Percentiles rank a stretch among this genome's conserved stretches.
These are phyloP conservation scores for Trachelus iudaicus DNA, from an alignment of 2,888 invertebrate genomes.

Conservation along the genomic window DNA sequence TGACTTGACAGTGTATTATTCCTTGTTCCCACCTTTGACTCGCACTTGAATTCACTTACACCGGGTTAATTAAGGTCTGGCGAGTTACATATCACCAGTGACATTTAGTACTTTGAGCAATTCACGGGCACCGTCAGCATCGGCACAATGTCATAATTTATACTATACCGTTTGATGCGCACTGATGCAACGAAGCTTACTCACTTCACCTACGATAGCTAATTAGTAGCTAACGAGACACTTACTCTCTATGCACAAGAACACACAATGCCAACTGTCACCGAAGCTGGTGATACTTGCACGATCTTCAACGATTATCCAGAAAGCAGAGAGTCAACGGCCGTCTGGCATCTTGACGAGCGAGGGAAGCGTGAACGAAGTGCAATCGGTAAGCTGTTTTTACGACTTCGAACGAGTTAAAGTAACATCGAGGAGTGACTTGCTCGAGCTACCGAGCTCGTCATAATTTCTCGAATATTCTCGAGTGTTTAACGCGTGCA, in stretches of 20 bases:
- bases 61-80: neutral
- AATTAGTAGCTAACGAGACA: neutral
- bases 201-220: neutral
- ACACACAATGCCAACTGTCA: neutral
- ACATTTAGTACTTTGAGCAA: neutral
- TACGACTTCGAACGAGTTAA: neutral
- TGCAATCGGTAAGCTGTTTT: neutral
- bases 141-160: neutral
- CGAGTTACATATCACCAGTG: neutral
- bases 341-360: neutral
- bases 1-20: slow-evolving; percentile 2
- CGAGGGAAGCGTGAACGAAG: neutral
- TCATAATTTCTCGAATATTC: neutral
- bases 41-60: neutral
- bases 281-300: neutral
- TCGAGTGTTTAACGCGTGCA: neutral
- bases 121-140: neutral
- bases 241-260: neutral
- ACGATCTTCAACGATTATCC: neutral
- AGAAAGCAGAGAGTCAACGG: neutral
- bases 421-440: neutral
- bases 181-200: neutral
- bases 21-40: neutral
- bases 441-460: neutral
- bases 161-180: neutral